A percentile compares a stretch with the other conserved stretches of the same genome.
Evolutionary conservation across 2,888 invertebrate species (phyloP).

Genomic region (Platypus cylindrus): DNA sequence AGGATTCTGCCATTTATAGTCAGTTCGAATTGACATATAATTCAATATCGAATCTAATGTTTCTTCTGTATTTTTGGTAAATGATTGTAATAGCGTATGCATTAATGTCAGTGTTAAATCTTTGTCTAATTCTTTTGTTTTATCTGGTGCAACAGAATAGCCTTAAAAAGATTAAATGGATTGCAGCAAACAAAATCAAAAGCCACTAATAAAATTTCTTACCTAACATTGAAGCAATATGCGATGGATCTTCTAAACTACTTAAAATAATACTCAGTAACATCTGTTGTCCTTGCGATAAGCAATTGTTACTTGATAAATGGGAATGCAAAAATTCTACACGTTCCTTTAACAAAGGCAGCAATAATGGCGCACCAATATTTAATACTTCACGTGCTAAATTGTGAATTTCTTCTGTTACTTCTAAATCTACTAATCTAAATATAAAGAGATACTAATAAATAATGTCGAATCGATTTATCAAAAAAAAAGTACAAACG

Average conservation of each 20-base stretch:
- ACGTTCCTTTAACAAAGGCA: slow-evolving; percentile 46
- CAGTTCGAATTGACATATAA: slow-evolving; percentile 24
- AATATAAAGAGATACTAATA: no score
- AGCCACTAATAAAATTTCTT: background rate
- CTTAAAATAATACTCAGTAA: slow-evolving; percentile 45
- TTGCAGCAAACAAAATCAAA: background rate
- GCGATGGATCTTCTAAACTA: slow-evolving; percentile 47
- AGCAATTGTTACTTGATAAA: slow-evolving; percentile 38
- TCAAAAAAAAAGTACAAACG: no score
- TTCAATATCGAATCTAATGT: slow-evolving; percentile 25
- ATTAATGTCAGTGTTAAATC: slow-evolving; percentile 39
- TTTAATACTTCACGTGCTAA: slow-evolving; percentile 44
- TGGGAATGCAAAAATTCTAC: slow-evolving; percentile 45
- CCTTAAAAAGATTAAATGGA: slow-evolving; percentile 7
- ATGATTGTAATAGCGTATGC: slow-evolving; percentile 42
- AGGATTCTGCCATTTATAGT: slow-evolving; percentile 26
- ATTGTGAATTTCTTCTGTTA: slow-evolving; percentile 40
- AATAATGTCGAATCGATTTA: no score
- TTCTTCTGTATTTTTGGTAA: slow-evolving; percentile 38
- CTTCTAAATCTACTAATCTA: slow-evolving; percentile 35
- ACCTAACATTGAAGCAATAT: slow-evolving; percentile 44
- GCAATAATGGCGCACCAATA: slow-evolving; percentile 44
- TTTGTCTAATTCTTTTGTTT: slow-evolving; percentile 22
- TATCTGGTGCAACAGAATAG: slow-evolving; percentile 30
- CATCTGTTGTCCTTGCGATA: slow-evolving; percentile 48